These are phyloP conservation scores for Euschistus heros DNA, from an alignment of 1,140 invertebrate species.

Conservation along the genomic window DNA sequence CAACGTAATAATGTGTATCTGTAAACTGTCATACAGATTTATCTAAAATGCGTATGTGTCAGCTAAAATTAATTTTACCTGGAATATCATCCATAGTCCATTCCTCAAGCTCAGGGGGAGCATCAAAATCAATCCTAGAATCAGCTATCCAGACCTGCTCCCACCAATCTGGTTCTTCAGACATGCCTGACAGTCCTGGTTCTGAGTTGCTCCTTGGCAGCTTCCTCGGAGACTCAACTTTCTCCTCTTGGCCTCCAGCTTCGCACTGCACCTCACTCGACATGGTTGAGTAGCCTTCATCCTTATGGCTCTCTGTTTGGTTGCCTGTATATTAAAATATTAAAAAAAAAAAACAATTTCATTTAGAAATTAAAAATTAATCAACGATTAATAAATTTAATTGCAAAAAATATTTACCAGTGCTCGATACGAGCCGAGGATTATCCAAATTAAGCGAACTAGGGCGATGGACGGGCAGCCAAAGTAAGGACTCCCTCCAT, in stretches of 20 bases:
- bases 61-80: neutral
- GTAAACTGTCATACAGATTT: neutral
- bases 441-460: constrained; percentile 33
- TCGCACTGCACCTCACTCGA: constrained; percentile 66
- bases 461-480: constrained; percentile 28
- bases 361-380: neutral
- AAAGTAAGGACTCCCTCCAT: constrained; percentile 22
- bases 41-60: neutral
- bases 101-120: constrained; percentile 61
- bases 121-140: constrained; percentile 49
- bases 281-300: constrained; percentile 84
- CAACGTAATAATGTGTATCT: neutral
- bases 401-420: neutral
- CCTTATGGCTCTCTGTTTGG: constrained; percentile 32
- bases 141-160: constrained; percentile 34
- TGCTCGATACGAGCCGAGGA: constrained; percentile 18
- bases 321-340: neutral
- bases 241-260: constrained; percentile 38
- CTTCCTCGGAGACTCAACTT: constrained; percentile 35
- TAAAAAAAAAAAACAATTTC: neutral
- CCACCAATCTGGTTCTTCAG: constrained; percentile 41
- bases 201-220: constrained; percentile 11
- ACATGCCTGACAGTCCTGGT: neutral
- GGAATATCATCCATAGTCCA: constrained; percentile 48
- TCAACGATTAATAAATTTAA: neutral